Base-by-base conservation (phyloP, 2,797 vertebrate species). In the Lycodopsis pacificus region DNA sequence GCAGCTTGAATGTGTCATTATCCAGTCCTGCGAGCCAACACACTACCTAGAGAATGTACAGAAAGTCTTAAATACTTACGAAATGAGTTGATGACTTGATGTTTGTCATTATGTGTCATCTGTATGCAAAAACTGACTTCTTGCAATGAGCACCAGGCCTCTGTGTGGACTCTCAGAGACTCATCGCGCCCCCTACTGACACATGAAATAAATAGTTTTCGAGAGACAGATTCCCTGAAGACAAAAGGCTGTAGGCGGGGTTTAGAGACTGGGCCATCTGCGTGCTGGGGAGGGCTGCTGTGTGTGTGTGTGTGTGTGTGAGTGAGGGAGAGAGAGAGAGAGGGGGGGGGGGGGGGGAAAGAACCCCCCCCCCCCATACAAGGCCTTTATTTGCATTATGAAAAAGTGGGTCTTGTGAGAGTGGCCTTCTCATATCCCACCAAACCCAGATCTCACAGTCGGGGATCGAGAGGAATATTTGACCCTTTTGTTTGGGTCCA, bases 181-280 rank as follows among this genome's bases (percentile, higher is more conserved):
- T 87, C 20, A 2, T 63, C 5, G 77, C 85, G 81, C 89, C 88
- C 87, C 84, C 93, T 84, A 86, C 82, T 67, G 90, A 78, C 77
- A 77, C 11, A 27, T 34, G 66, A 77, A 83, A 84, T 86, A 88
- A 89, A 86, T 79, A 85, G 74, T 86, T 91, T 86, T 78, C 68
- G 56, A 85, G 86, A 93, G 90, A 94, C 91, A 92, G 87, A 92
- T 85, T 92, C 91, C 85, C 87, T 71, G 83, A 92, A 94, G 92
- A 95, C 94, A 95, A 95, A 94, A 93, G 93, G 84, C 79, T 84
- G 78, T 86, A 86, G 94, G 95, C 86, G 94, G 90, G 91, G 92
- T 91, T 89, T 93, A 77, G 73, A 86, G 86, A 87, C 87, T 59
- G 75, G 87, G 77, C 93, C 94, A 94, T 94, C 92, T 95, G 94